Evolutionary conservation across 1,140 invertebrate genomes (phyloP).

Genomic region (Sarcophaga bullata): DNA sequence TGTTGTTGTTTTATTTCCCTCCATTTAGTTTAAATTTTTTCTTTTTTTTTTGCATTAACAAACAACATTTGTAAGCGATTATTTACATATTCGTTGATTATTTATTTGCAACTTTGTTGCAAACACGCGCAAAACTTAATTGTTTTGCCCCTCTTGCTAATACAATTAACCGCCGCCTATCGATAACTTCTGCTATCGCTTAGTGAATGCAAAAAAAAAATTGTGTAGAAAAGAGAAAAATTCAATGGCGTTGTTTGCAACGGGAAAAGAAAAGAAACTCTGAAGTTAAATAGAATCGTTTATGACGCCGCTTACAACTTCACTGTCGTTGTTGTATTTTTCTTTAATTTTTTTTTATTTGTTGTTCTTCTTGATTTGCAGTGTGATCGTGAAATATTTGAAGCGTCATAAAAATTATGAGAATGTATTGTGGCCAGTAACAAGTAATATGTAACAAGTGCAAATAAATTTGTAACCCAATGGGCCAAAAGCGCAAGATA

Average conservation of each 20-base stretch:
- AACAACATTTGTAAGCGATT: background rate
- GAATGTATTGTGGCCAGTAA: too few species aligned
- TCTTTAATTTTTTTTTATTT: background rate
- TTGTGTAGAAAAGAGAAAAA: too few species aligned
- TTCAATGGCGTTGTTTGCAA: too few species aligned
- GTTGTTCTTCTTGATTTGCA: background rate
- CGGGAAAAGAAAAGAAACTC: too few species aligned
- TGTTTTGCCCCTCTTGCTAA: background rate
- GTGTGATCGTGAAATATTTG: background rate
- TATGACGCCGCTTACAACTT: background rate
- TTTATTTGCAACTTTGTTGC: slow-evolving; percentile 24
- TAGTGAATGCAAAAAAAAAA: too few species aligned
- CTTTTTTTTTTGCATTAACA: background rate
- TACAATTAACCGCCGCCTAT: background rate
- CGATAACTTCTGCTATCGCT: background rate
- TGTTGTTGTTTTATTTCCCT: too few species aligned
- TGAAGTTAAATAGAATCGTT: background rate
- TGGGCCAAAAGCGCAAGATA: too few species aligned
- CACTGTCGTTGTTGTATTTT: background rate
- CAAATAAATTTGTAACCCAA: too few species aligned
- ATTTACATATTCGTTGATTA: background rate
- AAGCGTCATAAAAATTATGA: background rate
- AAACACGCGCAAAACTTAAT: slow-evolving; percentile 20
- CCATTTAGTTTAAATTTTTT: background rate
- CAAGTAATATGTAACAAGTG: too few species aligned